phyloP scores from a whole-genome alignment of 2,113 vertebrate species.

The Telmatochromis sp. region DNA sequence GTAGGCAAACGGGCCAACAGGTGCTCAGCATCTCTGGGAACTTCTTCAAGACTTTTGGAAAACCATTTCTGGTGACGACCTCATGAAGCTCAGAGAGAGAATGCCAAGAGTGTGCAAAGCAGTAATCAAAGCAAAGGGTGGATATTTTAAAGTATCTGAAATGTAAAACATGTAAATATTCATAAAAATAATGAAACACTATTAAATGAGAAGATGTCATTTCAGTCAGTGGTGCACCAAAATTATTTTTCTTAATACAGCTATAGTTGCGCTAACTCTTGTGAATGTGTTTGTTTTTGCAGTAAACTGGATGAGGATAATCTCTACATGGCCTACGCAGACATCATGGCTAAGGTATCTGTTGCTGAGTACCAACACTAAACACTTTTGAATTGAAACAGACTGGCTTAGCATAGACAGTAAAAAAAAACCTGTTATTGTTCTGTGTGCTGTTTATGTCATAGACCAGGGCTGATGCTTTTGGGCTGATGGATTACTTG shows the following conservation, averaged over 20 bases:
- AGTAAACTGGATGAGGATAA: constrained; percentile 95
- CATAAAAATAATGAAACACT: background rate
- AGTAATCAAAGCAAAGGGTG: fast-evolving
- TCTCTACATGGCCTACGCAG: constrained; percentile 96
- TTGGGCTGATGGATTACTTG: background rate
- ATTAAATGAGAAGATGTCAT: background rate
- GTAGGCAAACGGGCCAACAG: too few relatives aligned
- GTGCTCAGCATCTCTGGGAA: too few relatives aligned
- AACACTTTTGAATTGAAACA: background rate
- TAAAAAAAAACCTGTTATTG: background rate
- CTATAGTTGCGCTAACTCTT: background rate
- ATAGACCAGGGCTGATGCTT: background rate
- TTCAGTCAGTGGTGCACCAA: background rate
- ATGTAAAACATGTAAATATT: background rate
- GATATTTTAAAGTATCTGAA: background rate
- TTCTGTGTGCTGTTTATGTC: background rate
- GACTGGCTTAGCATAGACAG: background rate
- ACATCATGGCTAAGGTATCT: constrained; percentile 95
- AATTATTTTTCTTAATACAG: background rate
- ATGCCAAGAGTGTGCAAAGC: background rate
- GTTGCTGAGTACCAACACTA: background rate
- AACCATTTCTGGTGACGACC: background rate
- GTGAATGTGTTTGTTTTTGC: background rate
- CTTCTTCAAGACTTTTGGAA: background rate
- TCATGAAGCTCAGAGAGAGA: background rate